Evolutionary conservation across 2,797 vertebrate genomes (phyloP).

Genomic region (Leuciscus waleckii): DNA sequence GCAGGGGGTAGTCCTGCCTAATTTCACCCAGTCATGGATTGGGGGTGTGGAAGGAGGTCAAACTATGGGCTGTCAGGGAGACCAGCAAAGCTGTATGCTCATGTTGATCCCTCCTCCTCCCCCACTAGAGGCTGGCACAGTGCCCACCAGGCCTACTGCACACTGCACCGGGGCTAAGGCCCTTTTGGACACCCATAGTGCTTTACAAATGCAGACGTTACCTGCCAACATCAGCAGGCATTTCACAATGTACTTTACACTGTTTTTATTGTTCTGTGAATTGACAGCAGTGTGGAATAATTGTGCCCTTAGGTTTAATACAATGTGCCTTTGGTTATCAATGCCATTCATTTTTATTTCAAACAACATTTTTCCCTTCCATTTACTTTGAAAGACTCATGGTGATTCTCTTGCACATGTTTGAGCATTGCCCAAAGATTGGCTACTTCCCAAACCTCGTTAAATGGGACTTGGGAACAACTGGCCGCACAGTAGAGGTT

Average conservation of each 20-base stretch:
- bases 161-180: slow-evolving; percentile 50
- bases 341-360: slow-evolving; percentile 70
- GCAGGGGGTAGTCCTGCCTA: slow-evolving; percentile 48
- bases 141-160: slow-evolving; percentile 52
- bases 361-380: slow-evolving; percentile 76
- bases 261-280: slow-evolving; percentile 62
- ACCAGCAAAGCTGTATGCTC: slow-evolving; percentile 48
- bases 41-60: slow-evolving; percentile 34
- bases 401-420: slow-evolving; percentile 57
- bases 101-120: slow-evolving; percentile 39
- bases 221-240: slow-evolving; percentile 56
- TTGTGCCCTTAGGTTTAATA: slow-evolving; percentile 85
- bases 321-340: slow-evolving; percentile 92
- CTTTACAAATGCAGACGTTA: slow-evolving; percentile 55
- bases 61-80: slow-evolving; percentile 54
- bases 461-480: slow-evolving; percentile 40
- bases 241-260: slow-evolving; percentile 57
- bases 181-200: slow-evolving; percentile 52
- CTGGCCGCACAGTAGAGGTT: slow-evolving; percentile 47
- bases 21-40: slow-evolving; percentile 41
- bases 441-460: slow-evolving; percentile 42
- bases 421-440: slow-evolving; percentile 62
- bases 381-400: slow-evolving; percentile 62
- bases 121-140: slow-evolving; percentile 56
- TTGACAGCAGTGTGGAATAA: slow-evolving; percentile 76